Conservation (phyloP, 2,888 invertebrate species). For the Eumacrocentrus americanus region DNA sequence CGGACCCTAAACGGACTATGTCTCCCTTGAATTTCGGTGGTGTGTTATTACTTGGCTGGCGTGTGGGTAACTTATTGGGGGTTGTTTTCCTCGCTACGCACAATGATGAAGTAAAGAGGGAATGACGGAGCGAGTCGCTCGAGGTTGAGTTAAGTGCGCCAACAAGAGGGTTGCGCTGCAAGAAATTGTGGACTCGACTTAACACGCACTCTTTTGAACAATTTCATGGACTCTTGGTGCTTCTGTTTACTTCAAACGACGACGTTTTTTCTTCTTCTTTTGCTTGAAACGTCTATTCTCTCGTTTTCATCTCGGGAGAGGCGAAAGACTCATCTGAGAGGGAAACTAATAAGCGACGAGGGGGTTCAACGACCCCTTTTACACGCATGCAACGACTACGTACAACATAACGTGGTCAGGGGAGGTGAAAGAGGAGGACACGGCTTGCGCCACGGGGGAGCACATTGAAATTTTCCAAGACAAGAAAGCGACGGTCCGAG, state of each 20-base stretch:
- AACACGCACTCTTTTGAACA: slow-evolving; percentile 21
- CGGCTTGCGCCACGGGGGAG: not conserved
- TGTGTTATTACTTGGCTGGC: not conserved
- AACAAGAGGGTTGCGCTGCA: too few species aligned
- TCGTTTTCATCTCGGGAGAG: slow-evolving; percentile 15
- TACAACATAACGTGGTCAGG: too few species aligned
- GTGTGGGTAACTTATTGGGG: not conserved
- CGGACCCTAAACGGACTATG: too few species aligned
- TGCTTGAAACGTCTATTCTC: slow-evolving; percentile 6
- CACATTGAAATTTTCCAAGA: slow-evolving; percentile 10
- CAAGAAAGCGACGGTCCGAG: not conserved
- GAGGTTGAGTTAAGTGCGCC: too few species aligned
- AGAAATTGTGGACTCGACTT: too few species aligned
- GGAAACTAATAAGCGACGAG: slow-evolving; percentile 15
- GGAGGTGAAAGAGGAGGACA: not conserved
- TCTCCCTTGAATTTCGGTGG: not conserved
- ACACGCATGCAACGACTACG: slow-evolving; percentile 7
- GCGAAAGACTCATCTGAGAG: slow-evolving; percentile 16
- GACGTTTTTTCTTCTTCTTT: slow-evolving; percentile 12
- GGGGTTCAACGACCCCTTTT: slow-evolving; percentile 22
- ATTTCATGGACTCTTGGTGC: slow-evolving; percentile 21
- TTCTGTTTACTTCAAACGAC: slow-evolving; percentile 20
- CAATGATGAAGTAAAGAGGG: too few species aligned
- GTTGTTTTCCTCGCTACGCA: not conserved
- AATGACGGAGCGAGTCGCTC: too few species aligned